Percentiles rank a stretch among this genome's conserved stretches.
These are phyloP conservation scores for Cloeon dipterum DNA, from an alignment of 2,888 invertebrate species.

Conservation along the genomic window DNA sequence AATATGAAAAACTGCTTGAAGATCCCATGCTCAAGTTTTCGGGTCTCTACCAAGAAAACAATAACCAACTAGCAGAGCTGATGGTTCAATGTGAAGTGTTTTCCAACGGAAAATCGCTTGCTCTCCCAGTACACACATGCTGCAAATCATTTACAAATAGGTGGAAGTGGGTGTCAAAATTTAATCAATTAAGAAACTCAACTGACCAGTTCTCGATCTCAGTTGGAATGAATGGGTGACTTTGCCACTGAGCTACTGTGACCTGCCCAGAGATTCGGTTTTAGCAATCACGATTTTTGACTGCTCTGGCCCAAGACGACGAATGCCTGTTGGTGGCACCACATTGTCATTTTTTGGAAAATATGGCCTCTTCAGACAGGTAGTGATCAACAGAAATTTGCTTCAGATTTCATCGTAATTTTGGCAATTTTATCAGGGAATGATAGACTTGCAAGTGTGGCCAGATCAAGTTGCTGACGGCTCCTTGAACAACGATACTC, in stretches of 20 bases:
- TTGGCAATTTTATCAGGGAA: slow-evolving; percentile 38
- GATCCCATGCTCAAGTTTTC: slow-evolving; percentile 82
- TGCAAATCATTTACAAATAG: slow-evolving; percentile 81
- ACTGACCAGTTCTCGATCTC: slow-evolving; percentile 11
- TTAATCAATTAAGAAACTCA: not conserved
- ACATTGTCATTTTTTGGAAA: slow-evolving; percentile 86
- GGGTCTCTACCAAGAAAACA: slow-evolving; percentile 57
- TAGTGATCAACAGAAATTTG: slow-evolving; percentile 15
- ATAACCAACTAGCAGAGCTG: slow-evolving; percentile 64
- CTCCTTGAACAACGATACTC: slow-evolving; percentile 39
- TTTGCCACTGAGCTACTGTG: slow-evolving; percentile 73
- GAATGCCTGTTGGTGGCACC: slow-evolving; percentile 76
- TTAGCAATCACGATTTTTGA: slow-evolving; percentile 79
- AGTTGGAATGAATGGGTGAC: slow-evolving; percentile 98
- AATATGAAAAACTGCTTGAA: slow-evolving; percentile 64
- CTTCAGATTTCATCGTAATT: not conserved
- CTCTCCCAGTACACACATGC: slow-evolving; percentile 67
- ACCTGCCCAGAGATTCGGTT: slow-evolving; percentile 68
- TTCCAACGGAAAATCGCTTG: slow-evolving; percentile 57
- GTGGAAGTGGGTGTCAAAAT: slow-evolving; percentile 54
- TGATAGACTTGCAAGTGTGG: slow-evolving; percentile 83
- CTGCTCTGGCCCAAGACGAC: slow-evolving; percentile 65
- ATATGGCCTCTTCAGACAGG: slow-evolving; percentile 72
- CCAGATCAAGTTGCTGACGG: slow-evolving; percentile 63
- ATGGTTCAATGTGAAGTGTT: slow-evolving; percentile 70